phyloP scores from a whole-genome alignment of 2,113 vertebrate genomes.

The Glaucidium brasilianum region DNA sequence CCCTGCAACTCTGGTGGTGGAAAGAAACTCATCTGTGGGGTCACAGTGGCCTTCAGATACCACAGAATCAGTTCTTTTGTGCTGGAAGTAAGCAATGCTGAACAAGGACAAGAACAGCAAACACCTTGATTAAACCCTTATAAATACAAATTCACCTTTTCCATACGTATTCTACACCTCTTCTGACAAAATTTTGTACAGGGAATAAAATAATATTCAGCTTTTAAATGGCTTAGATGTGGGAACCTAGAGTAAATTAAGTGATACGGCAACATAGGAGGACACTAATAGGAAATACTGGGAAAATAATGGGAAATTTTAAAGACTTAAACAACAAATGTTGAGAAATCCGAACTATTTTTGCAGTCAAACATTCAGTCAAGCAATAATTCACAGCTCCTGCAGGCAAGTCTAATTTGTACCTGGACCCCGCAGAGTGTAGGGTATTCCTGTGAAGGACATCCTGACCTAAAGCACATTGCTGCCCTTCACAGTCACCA shows the following conservation, averaged over 20 bases:
- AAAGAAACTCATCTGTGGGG: not conserved
- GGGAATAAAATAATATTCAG: not conserved
- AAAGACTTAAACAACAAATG: not conserved
- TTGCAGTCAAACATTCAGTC: not conserved
- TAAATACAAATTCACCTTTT: not conserved
- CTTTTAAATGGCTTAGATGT: not conserved
- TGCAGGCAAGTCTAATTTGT: not conserved
- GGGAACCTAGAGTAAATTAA: not conserved
- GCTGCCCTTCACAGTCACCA: not conserved
- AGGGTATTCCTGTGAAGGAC: not conserved
- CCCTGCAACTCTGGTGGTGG: not conserved
- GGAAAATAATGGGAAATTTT: not conserved
- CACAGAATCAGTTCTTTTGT: accelerated
- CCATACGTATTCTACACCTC: not conserved
- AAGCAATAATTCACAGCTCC: not conserved
- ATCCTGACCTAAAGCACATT: not conserved
- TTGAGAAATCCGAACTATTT: not conserved
- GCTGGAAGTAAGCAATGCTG: accelerated
- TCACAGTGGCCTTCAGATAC: not conserved
- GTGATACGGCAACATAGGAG: not conserved
- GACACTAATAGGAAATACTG: not conserved
- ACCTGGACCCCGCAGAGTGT: not conserved
- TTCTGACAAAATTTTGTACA: not conserved
- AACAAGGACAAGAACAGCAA: not conserved
- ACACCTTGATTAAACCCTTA: not conserved